Base-by-base conservation (phyloP, 2,888 invertebrate genomes). In the Cephus pygmeus region DNA sequence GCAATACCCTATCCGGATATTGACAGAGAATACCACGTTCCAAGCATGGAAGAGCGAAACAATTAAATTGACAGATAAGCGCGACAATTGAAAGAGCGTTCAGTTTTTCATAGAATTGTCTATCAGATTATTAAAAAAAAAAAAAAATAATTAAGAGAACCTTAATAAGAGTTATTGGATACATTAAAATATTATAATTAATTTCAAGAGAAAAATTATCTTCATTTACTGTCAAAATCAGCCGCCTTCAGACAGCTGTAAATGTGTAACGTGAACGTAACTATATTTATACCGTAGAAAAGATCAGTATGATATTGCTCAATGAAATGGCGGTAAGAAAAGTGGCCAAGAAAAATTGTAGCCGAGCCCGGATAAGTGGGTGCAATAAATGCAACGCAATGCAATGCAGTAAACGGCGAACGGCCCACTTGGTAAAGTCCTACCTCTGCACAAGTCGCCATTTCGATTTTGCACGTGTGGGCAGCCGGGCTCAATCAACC, bases 401-500 rank as follows among this genome's bases (percentile, higher is more conserved):
- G 71, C 71, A 23, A 71, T 34, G 31, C 71, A 34, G 31, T 31
- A 71, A 34, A 71, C 71, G 73, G 34, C n/a, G 15, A 34, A 31
- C 73, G 74, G 74, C 74, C 74, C 74, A 74, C 74, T 74, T 35
- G 74, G 33, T 4, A 6, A 15, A 34, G 71, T 71, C 33, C 33
- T 71, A 9, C 31, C 71, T 34, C 71, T 30, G 71, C 0, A 0
- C 23, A 23, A 56, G 56, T 56, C 56, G 56, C 56, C 56, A 56
- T 56, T 56, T 56, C 56, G 56, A 56, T 23, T 56, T 23, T 56
- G 73, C 35, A 23, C 77, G 76, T 78, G 81, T 81, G 79, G 81
- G 81, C 77, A 56, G 81, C 73, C 73, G 68, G 77, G 73, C 81
- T 81, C 81, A 75, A 81, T 81, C 81, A 79, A 71, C 76, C 77